phyloP scores from a whole-genome alignment of 2,113 vertebrate genomes.

The Echinops telfairi region DNA sequence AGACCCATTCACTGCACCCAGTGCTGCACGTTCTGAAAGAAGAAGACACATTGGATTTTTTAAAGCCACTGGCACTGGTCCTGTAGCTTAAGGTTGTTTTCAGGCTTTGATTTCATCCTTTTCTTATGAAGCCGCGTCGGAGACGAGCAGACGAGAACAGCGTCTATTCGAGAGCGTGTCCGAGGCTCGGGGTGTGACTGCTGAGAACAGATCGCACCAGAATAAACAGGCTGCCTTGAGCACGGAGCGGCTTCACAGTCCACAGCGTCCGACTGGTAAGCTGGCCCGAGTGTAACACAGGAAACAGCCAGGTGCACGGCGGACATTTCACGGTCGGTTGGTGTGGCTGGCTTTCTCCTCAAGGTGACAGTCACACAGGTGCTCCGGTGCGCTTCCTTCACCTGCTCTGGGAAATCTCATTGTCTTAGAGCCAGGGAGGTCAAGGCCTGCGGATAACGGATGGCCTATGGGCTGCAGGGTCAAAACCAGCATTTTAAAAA shows the following conservation, averaged over 20 bases:
- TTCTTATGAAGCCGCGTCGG: conserved; percentile 11
- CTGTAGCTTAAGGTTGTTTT: conserved; percentile 24
- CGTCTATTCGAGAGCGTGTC: background rate
- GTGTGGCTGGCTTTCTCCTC: background rate
- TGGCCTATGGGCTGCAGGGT: background rate
- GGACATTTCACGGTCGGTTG: background rate
- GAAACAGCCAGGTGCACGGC: background rate
- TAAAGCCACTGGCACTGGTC: conserved; percentile 23
- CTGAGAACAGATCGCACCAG: background rate
- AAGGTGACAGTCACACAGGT: background rate
- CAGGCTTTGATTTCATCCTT: background rate
- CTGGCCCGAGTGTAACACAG: background rate
- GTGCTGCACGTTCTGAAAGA: conserved; percentile 19
- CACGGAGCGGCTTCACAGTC: conserved; percentile 18
- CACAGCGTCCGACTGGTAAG: background rate
- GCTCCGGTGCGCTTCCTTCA: too few species aligned
- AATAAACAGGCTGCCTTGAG: conserved; percentile 9
- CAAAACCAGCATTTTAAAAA: background rate
- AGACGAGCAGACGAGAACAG: background rate
- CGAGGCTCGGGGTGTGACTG: background rate
- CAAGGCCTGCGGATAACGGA: background rate
- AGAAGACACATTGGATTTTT: background rate
- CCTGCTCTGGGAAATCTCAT: background rate
- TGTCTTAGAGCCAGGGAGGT: background rate
- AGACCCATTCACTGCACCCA: background rate